phyloP scores from a whole-genome alignment of 2,797 vertebrate genomes.

The Eupleurogrammus muticus region DNA sequence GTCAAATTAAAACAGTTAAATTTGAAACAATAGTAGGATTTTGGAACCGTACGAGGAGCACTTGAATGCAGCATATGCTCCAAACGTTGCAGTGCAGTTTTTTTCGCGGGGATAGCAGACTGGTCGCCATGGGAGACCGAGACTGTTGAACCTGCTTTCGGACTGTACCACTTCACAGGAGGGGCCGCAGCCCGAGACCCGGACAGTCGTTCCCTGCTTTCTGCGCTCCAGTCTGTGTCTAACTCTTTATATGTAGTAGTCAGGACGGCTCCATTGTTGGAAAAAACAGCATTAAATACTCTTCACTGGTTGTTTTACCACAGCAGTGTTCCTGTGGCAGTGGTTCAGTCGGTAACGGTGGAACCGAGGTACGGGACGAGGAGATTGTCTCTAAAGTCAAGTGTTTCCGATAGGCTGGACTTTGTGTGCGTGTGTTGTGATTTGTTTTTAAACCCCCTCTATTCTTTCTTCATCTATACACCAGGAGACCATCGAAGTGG shows the following conservation, averaged over 20 bases:
- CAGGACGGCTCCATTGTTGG: rapidly evolving
- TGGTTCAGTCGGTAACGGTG: slow-evolving; percentile 86
- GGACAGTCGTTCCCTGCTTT: neutral
- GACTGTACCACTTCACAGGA: slow-evolving; percentile 77
- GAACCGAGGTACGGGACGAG: slow-evolving; percentile 82
- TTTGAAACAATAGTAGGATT: neutral
- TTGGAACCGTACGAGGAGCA: slow-evolving; percentile 12
- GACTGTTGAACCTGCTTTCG: slow-evolving; percentile 85
- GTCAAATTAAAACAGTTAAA: neutral
- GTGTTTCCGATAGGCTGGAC: slow-evolving; percentile 57
- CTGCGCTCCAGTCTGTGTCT: neutral
- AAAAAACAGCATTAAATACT: neutral
- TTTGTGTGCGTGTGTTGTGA: slow-evolving; percentile 15
- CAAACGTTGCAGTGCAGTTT: slow-evolving; percentile 63
- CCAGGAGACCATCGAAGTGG: slow-evolving; percentile 93
- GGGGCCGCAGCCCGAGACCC: slow-evolving; percentile 2
- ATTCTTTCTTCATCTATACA: slow-evolving; percentile 25
- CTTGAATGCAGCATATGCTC: slow-evolving; percentile 59
- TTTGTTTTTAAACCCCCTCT: neutral
- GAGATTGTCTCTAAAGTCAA: slow-evolving; percentile 69
- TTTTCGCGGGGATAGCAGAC: slow-evolving; percentile 68
- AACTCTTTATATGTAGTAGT: neutral
- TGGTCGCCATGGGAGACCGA: slow-evolving; percentile 75
- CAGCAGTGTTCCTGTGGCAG: slow-evolving; percentile 22
- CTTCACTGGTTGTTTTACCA: neutral